phyloP scores from a whole-genome alignment of 2,797 vertebrate species.

The Platalea minor region DNA sequence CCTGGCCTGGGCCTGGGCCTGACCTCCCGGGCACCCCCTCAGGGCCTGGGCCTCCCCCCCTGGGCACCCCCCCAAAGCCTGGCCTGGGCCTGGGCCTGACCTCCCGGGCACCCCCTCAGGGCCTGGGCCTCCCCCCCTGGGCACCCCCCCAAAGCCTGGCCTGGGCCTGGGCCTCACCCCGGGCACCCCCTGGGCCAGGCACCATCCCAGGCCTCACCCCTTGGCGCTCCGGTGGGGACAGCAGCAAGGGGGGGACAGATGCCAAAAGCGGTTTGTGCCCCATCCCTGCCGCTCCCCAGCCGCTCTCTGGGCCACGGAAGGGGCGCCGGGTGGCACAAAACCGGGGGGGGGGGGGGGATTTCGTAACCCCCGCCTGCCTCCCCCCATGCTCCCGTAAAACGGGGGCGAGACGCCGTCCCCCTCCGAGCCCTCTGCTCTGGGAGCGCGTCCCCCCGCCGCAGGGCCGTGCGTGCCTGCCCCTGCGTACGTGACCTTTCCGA shows the following conservation, averaged over 20 bases:
- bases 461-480: background rate
- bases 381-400: fast-evolving
- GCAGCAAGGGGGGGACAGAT: background rate
- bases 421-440: background rate
- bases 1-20: background rate
- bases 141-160: no score
- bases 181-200: fast-evolving
- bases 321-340: fast-evolving
- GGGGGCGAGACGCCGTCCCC: fast-evolving
- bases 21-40: no score
- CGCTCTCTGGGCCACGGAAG: fast-evolving
- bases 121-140: no score
- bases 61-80: no score
- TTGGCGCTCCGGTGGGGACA: background rate
- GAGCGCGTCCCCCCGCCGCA: fast-evolving
- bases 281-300: fast-evolving
- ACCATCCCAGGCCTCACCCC: background rate
- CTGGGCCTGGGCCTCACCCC: no score
- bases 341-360: no score
- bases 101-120: no score
- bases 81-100: no score
- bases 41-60: no score
- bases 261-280: background rate
- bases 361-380: fast-evolving
- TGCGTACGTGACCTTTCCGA: background rate